Base-by-base conservation (phyloP, 2,888 invertebrate genomes). In the Frankliniella intonsa region DNA sequence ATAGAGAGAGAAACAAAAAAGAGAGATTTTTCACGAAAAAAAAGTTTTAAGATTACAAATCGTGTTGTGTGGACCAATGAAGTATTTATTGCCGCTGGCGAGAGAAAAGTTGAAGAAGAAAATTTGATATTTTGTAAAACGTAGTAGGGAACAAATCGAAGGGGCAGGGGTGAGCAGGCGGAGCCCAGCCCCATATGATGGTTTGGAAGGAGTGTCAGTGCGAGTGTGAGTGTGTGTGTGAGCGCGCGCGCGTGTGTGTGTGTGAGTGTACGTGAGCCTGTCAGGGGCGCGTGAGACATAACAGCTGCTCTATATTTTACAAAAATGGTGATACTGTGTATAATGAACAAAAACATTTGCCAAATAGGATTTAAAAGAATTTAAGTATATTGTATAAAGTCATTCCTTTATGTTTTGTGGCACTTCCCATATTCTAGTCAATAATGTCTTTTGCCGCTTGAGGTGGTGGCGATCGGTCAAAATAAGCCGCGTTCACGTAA, bases 51-150 rank as follows among this genome's bases (percentile, higher is more conserved):
- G 38, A 38, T 38, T 38, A 38, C 38, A 22, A 76, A 25, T 25
- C 8, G 69, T 76, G 69, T 76, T 76, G 69, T 25, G 69, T 76
- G 69, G 69, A 76, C 69, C 69, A 76, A 76, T 12, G 10, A 25
- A 76, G 69, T 76, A 76, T 25, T 25, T 76, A 76, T 22, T 25
- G 69, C 69, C 69, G 69, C 69, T 22, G 69, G 11, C 62, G 62
- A 62, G 19, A n/a, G 25, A 12, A 10, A 12, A 25, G 69, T 22
- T 69, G 25, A 76, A 25, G 69, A 76, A 62, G n/a, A 62, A 19
- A 12, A 76, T 76, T 76, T 76, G 69, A 76, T 76, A 76, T 76
- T 76, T 76, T 76, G 69, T 76, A 76, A 76, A 76, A 22, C 62
- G 62, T 62, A 62, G 69, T 25, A 76, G 69, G 69, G 69, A 76